phyloP scores from a whole-genome alignment of 2,113 vertebrate genomes.

The Mohoua ochrocephala region DNA sequence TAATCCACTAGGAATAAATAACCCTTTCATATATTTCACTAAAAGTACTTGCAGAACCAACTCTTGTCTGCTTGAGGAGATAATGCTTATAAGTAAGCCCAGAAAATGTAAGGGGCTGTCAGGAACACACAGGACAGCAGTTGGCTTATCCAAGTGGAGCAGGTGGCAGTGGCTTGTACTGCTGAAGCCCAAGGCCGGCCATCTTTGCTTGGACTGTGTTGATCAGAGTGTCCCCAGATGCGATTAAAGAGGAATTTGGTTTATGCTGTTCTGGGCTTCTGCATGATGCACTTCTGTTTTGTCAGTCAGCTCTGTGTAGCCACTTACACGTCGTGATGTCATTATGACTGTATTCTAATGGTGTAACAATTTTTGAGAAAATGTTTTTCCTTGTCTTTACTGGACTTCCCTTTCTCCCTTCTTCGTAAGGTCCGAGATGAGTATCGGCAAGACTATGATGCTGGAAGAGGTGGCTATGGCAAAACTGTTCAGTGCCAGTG shows the following conservation, averaged over 20 bases:
- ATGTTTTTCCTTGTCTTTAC: background rate
- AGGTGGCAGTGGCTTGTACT: background rate
- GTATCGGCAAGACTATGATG: conserved; percentile 81
- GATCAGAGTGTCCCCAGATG: background rate
- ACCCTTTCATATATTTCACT: background rate
- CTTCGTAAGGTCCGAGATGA: conserved; percentile 75
- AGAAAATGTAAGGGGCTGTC: background rate
- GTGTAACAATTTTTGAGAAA: background rate
- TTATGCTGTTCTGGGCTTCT: background rate
- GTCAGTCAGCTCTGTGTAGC: background rate
- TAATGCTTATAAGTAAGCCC: background rate
- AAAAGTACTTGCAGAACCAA: background rate
- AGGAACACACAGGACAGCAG: background rate
- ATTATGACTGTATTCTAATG: background rate
- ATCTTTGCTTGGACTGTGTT: background rate
- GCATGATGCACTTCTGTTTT: background rate
- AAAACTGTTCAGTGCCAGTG: conserved; percentile 74
- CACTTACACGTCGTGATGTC: rapidly evolving
- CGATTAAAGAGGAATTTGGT: background rate
- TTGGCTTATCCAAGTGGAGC: background rate
- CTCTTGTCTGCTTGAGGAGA: background rate
- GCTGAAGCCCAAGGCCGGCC: background rate
- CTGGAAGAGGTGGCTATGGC: conserved; percentile 84
- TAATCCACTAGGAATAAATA: background rate
- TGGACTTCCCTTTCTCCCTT: background rate